Conservation (phyloP, 2,113 vertebrate genomes). For the Megaceryle torquata region DNA sequence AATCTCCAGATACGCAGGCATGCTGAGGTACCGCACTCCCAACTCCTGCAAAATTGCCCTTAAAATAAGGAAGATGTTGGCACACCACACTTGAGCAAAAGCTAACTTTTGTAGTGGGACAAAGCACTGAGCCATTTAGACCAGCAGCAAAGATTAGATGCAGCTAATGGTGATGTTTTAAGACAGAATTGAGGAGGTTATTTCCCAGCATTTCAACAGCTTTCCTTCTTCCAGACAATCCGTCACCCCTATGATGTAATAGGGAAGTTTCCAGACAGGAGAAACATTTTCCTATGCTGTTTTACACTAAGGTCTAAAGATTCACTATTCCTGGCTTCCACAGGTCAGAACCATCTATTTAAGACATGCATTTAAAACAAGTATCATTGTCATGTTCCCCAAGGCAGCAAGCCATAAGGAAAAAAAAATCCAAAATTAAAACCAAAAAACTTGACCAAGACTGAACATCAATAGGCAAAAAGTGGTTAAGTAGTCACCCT, state of each 20-base stretch:
- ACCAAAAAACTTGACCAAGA: neutral
- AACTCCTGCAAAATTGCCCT: neutral
- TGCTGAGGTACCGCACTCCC: neutral
- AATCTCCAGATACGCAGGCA: neutral
- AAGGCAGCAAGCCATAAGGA: neutral
- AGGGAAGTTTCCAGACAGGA: conserved; percentile 21
- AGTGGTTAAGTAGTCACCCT: neutral
- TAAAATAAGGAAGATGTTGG: neutral
- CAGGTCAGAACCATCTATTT: neutral
- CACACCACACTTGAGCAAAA: neutral
- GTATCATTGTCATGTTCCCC: neutral
- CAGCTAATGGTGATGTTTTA: neutral
- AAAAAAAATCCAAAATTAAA: neutral
- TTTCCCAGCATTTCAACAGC: neutral
- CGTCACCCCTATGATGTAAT: neutral
- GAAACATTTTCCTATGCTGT: conserved; percentile 5
- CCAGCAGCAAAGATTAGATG: neutral
- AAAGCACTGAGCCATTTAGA: neutral
- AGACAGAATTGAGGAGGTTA: neutral
- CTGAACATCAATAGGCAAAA: neutral
- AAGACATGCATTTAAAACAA: neutral
- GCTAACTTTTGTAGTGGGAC: neutral
- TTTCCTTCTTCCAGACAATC: conserved; percentile 27
- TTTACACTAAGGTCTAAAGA: neutral
- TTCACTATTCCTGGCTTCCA: neutral